Evolutionary conservation across 2,888 invertebrate genomes (phyloP).

Genomic region (Diplazon laetatorius): DNA sequence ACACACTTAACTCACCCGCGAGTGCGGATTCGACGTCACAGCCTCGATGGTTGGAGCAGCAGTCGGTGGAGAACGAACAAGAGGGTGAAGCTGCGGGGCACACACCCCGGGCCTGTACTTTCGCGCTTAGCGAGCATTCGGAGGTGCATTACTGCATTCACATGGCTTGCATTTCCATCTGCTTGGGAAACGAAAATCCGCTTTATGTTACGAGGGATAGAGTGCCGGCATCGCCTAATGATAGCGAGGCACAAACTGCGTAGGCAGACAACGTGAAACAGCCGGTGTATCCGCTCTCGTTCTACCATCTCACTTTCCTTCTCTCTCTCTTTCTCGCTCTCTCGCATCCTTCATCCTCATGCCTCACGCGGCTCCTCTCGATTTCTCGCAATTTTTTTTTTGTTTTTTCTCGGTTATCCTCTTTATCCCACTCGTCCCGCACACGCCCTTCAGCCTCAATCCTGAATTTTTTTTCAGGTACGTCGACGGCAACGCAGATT

Average conservation of each 20-base stretch:
- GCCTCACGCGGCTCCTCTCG: constrained; percentile 4
- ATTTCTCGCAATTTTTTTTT: too few species aligned
- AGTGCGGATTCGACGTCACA: too few species aligned
- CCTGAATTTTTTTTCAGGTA: constrained; percentile 10
- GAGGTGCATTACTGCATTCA: constrained; percentile 76
- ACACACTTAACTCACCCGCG: not conserved
- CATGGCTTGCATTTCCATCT: constrained; percentile 77
- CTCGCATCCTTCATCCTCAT: constrained; percentile 5
- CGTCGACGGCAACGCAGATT: constrained; percentile 10
- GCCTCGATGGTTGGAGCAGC: not conserved
- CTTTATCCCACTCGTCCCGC: constrained; percentile 39
- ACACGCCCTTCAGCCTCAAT: constrained; percentile 3
- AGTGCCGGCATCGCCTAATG: constrained; percentile 69
- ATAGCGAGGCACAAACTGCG: constrained; percentile 58
- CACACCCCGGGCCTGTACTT: constrained; percentile 37
- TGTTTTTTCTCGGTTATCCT: constrained; percentile 14
- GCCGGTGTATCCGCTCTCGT: not conserved
- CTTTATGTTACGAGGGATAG: constrained; percentile 77
- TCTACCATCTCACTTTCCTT: constrained; percentile 5
- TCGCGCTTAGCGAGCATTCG: constrained; percentile 30
- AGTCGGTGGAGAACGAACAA: constrained; percentile 33
- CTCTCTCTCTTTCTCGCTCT: constrained; percentile 31
- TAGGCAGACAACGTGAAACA: constrained; percentile 36
- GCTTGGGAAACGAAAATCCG: constrained; percentile 80
- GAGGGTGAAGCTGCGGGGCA: constrained; percentile 39